A percentile compares a stretch with the other conserved stretches of the same genome.
phyloP scores from a whole-genome alignment of 2,888 invertebrate genomes.

The Tipula confusa region DNA sequence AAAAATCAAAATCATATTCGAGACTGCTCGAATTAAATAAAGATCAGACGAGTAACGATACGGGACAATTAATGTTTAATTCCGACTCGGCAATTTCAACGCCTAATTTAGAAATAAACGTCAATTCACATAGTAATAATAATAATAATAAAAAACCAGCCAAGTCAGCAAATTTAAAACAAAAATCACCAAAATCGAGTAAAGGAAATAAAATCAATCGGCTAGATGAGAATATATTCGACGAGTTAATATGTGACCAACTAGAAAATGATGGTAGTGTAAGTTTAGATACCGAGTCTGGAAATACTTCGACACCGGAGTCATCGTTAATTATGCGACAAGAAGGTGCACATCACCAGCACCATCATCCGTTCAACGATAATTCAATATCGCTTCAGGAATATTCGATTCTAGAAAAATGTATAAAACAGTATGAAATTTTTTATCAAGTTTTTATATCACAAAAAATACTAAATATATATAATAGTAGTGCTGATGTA shows the following conservation, averaged over 20 bases:
- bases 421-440: conserved; percentile 55
- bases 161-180: conserved; percentile 41
- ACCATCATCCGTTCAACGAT: not conserved
- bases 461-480: conserved; percentile 38
- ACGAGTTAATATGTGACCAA: not conserved
- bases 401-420: conserved; percentile 55
- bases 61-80: conserved; percentile 45
- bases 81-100: conserved; percentile 44
- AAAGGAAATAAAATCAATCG: not conserved
- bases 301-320: not conserved
- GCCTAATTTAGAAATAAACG: conserved; percentile 32
- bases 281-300: not conserved
- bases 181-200: conserved; percentile 39
- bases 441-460: conserved; percentile 50
- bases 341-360: not conserved
- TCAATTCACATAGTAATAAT: conserved; percentile 48
- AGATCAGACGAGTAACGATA: conserved; percentile 49
- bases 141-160: conserved; percentile 43
- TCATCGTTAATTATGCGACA: conserved; percentile 31
- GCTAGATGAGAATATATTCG: not conserved
- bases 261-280: not conserved
- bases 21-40: conserved; percentile 55
- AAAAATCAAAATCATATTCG: conserved; percentile 57
- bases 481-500: conserved; percentile 25
- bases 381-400: conserved; percentile 38